A percentile compares a stretch with the other conserved stretches of the same genome.
Conservation (phyloP, 2,888 invertebrate species). For the Epinotia demarniana region DNA sequence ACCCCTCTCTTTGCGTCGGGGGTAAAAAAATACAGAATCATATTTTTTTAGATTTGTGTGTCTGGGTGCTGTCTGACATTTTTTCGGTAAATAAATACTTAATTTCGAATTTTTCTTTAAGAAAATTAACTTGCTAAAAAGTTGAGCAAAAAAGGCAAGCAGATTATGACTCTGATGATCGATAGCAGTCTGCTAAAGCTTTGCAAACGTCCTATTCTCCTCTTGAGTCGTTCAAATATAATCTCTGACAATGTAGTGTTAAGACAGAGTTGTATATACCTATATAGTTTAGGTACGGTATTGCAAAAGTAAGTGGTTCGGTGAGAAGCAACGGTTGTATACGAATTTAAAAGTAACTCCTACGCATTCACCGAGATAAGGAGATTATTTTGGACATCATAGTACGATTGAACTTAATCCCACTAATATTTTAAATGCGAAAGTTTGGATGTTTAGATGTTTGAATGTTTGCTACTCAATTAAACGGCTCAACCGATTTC, state of each 20-base stretch:
- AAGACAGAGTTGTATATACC: neutral
- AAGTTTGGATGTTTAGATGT: too few species aligned
- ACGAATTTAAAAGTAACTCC: neutral
- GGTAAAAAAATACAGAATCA: too few species aligned
- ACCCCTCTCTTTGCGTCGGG: too few species aligned
- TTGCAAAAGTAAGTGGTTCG: neutral
- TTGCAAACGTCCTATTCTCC: neutral
- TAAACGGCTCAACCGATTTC: too few species aligned
- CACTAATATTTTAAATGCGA: too few species aligned
- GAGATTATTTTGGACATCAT: neutral
- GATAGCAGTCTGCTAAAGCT: neutral
- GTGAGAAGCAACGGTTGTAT: neutral
- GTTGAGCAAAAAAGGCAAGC: conserved; percentile 6
- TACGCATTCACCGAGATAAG: neutral
- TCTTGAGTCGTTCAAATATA: neutral
- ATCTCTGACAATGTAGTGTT: neutral
- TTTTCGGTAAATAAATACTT: conserved; percentile 29
- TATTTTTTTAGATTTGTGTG: too few species aligned
- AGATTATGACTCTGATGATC: conserved; percentile 24
- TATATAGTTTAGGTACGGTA: neutral
- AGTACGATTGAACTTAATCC: neutral
- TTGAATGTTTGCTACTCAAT: too few species aligned
- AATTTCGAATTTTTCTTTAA: conserved; percentile 19
- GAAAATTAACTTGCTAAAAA: conserved; percentile 31
- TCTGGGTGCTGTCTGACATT: neutral